Base-by-base conservation (phyloP, 2,888 invertebrate species). In the Lymantria monacha region DNA sequence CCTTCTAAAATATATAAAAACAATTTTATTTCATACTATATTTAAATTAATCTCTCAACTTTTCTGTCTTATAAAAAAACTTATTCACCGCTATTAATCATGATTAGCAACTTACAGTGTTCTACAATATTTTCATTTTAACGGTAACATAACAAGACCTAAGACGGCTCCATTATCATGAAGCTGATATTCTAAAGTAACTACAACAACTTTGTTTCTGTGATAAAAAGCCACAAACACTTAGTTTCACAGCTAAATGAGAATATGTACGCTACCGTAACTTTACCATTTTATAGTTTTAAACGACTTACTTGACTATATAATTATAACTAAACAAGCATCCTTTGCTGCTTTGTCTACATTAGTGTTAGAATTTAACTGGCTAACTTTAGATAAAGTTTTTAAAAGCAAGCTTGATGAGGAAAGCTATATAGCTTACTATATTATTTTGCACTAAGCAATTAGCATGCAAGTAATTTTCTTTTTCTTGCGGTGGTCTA, bases 201-300 rank as follows among this genome's bases (percentile, higher is more conserved):
- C 44, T 38, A 41, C 22, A 43, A n/a, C n/a, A 52, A 58, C 63
- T 64, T 51, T 54, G 42, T 44, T 41, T 58, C 46, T 43, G 48
- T 54, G 53, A 66, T 74, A 74, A 75, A 74, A 72, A 72, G 63
- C 68, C 56, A 69, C 54, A 52, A 55, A 61, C 63, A 64, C 65
- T 68, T 63, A 73, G 71, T 76, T 76, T 64, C 65, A 52, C 55
- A 60, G 70, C 68, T 73, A 84, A 87, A 87, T 85, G 87, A 87
- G 85, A 82, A 87, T 83, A 82, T 84, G 81, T 83, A 79, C 73
- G 76, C 69, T 64, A 54, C 53, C 22, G 63, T 59, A 70, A 74
- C 71, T 77, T 72, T 66, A 59, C 67, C 74, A 72, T 76, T 73
- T 80, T 75, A 76, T 79, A 79, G 81, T 83, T 83, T 77, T 74